Percentiles rank a stretch among this genome's conserved stretches.
These are phyloP conservation scores for Idaea dimidiata DNA, from an alignment of 2,888 invertebrate species.

Conservation along the genomic window DNA sequence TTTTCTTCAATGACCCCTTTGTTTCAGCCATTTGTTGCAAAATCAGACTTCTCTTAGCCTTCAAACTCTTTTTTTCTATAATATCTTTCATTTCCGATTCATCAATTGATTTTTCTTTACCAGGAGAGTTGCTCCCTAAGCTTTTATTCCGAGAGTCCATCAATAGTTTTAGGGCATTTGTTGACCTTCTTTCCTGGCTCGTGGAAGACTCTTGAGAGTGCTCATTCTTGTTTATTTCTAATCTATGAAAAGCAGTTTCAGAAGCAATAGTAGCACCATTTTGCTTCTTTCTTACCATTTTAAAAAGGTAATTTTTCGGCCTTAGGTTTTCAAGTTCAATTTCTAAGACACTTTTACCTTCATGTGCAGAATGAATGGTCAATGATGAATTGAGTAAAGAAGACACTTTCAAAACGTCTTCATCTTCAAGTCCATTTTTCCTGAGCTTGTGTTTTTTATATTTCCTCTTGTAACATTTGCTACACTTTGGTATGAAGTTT, in stretches of 20 bases:
- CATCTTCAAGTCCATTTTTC: slow-evolving; percentile 67
- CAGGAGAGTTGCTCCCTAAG: slow-evolving; percentile 83
- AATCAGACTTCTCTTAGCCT: slow-evolving; percentile 73
- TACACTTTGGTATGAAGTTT: slow-evolving; percentile 54
- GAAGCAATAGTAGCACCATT: slow-evolving; percentile 22
- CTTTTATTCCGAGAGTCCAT: slow-evolving; percentile 85
- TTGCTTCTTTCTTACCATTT: slow-evolving; percentile 59
- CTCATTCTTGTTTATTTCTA: slow-evolving; percentile 13
- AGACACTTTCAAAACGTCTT: slow-evolving; percentile 68
- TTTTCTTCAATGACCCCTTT: slow-evolving; percentile 81
- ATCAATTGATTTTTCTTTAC: slow-evolving; percentile 66
- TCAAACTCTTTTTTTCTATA: slow-evolving; percentile 49
- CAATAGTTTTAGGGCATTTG: slow-evolving; percentile 83
- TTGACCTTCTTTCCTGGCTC: slow-evolving; percentile 51
- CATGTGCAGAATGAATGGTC: slow-evolving; percentile 56
- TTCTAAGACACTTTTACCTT: slow-evolving; percentile 24
- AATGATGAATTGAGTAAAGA: slow-evolving; percentile 50
- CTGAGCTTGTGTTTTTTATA: slow-evolving; percentile 67
- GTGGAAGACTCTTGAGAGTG: slow-evolving; percentile 18
- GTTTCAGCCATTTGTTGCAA: slow-evolving; percentile 83
- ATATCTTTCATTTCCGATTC: slow-evolving; percentile 44
- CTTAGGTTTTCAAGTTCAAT: slow-evolving; percentile 35
- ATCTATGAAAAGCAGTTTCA: slow-evolving; percentile 5
- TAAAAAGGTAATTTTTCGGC: slow-evolving; percentile 61
- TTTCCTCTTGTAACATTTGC: slow-evolving; percentile 56